Evolutionary conservation across 2,888 invertebrate genomes (phyloP).

Genomic region (Tetragonula carbonaria): DNA sequence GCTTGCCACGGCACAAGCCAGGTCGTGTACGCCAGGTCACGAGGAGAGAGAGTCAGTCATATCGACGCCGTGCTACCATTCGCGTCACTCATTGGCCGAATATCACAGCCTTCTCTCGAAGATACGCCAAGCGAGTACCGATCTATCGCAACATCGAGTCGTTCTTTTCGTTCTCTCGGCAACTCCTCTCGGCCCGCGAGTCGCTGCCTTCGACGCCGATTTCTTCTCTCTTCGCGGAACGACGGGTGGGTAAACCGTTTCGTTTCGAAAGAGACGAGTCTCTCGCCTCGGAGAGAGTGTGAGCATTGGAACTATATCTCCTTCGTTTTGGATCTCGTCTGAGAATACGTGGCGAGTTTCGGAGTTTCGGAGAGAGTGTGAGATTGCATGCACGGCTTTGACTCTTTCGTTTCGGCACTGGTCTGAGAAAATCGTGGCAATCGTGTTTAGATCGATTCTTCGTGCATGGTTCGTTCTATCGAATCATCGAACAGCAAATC

Average conservation of each 20-base stretch:
- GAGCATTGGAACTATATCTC: neutral
- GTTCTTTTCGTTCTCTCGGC: neutral
- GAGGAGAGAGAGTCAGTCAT: conserved; percentile 77
- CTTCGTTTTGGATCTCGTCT: no score
- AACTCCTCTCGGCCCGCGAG: conserved; percentile 7
- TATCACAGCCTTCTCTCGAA: conserved; percentile 26
- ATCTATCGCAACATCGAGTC: neutral
- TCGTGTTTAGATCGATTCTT: no score
- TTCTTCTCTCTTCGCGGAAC: conserved; percentile 50
- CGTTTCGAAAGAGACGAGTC: neutral
- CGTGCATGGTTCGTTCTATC: no score
- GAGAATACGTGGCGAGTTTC: no score
- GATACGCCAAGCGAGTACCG: neutral
- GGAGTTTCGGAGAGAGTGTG: neutral
- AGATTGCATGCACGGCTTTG: neutral
- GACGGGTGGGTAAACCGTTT: conserved; percentile 42
- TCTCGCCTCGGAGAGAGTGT: neutral
- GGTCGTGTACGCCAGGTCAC: conserved; percentile 69
- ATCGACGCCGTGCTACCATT: conserved; percentile 78
- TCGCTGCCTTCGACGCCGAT: conserved; percentile 12
- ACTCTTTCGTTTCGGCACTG: no score
- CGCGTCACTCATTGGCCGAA: conserved; percentile 72
- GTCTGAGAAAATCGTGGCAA: no score
- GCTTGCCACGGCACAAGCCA: conserved; percentile 63
- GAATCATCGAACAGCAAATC: no score